Percentiles rank a stretch among this genome's conserved stretches.
phyloP scores from a whole-genome alignment of 2,113 vertebrate species.

The Pogonocichla stellata region DNA sequence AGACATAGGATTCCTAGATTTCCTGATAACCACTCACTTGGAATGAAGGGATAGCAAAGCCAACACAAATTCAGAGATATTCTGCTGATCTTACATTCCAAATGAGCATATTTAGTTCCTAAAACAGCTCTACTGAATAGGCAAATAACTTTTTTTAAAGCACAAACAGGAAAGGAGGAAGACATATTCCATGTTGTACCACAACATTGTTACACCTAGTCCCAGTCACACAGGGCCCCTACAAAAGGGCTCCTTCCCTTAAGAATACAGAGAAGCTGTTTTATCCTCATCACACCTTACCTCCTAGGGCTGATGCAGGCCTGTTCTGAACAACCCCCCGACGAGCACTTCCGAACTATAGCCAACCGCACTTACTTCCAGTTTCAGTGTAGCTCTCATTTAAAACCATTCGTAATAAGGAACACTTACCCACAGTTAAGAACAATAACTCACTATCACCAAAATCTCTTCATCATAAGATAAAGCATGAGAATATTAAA shows the following conservation, averaged over 20 bases:
- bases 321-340: neutral
- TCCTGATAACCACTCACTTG: constrained; percentile 1
- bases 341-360: neutral
- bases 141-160: neutral
- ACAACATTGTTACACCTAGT: neutral
- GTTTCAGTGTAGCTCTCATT: neutral
- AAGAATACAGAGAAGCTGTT: accelerated
- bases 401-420: neutral
- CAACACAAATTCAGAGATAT: neutral
- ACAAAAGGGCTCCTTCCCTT: neutral
- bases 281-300: neutral
- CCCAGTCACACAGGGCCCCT: neutral
- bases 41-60: neutral
- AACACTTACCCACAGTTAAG: neutral
- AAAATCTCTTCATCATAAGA: neutral
- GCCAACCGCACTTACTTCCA: neutral
- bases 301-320: accelerated
- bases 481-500: neutral
- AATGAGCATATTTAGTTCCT: neutral
- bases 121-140: neutral
- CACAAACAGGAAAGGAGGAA: neutral
- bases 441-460: neutral
- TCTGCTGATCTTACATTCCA: neutral
- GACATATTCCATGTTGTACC: neutral
- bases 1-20: neutral